Conservation (phyloP, 92 coral and sea anemone genomes). For the Heliopora coerulea region DNA sequence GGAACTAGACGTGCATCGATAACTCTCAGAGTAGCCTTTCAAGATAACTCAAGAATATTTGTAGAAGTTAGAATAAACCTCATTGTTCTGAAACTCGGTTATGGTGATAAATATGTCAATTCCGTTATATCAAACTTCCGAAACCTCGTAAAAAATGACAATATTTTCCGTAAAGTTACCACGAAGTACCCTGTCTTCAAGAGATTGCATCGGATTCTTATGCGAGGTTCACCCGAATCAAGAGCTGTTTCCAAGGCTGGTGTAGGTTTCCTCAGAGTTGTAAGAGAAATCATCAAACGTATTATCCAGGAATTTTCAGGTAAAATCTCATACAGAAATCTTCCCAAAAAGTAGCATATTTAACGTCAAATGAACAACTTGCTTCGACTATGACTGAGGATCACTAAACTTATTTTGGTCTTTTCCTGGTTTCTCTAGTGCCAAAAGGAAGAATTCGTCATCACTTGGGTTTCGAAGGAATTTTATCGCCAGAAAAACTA, state of each 20-base stretch:
- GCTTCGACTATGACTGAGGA: too few species aligned
- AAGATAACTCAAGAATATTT: neutral
- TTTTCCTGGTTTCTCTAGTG: neutral
- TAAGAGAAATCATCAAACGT: neutral
- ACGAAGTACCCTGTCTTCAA: neutral
- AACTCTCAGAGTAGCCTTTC: neutral
- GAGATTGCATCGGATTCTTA: slow-evolving; percentile 1
- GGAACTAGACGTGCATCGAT: neutral
- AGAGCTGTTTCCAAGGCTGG: neutral
- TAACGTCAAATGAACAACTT: neutral
- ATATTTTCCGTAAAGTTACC: neutral
- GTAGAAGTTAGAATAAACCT: neutral
- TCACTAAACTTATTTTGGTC: neutral
- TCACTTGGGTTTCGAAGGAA: neutral
- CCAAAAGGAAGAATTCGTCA: neutral
- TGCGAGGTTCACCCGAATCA: neutral
- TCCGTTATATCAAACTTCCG: neutral
- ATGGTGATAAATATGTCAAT: too few species aligned
- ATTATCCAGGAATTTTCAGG: neutral
- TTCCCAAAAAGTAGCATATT: neutral
- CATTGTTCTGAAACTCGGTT: neutral
- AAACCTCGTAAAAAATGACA: neutral
- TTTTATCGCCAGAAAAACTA: neutral
- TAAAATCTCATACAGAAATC: neutral
- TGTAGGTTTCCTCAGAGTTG: neutral